Percentiles rank a stretch among this genome's conserved stretches.
phyloP scores from a whole-genome alignment of 2,888 invertebrate genomes.

The Agrilus cyanescens region DNA sequence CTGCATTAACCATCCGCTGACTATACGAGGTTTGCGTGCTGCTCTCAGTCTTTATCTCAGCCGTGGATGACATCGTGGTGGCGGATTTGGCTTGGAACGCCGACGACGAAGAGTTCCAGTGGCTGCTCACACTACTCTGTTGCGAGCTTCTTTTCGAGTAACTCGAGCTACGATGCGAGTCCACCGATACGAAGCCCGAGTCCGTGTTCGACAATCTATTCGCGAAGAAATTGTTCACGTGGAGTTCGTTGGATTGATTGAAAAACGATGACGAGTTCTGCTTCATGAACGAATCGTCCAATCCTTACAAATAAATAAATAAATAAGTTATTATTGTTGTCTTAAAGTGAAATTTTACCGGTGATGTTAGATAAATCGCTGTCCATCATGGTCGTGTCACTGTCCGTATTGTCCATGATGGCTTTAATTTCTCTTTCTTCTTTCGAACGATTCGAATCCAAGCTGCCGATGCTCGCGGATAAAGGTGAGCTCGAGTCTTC shows the following conservation, averaged over 20 bases:
- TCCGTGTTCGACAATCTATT: conserved; percentile 37
- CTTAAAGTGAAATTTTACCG: conserved; percentile 9
- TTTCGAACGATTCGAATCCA: conserved; percentile 82
- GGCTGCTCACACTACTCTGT: conserved; percentile 41
- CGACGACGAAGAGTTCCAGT: conserved; percentile 22
- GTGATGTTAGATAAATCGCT: conserved; percentile 31
- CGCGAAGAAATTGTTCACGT: conserved; percentile 22
- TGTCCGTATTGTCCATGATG: conserved; percentile 38
- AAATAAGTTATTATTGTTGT: not conserved
- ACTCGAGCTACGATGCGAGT: conserved; percentile 48
- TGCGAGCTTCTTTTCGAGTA: conserved; percentile 50
- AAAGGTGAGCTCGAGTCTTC: conserved; percentile 57
- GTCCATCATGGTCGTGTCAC: conserved; percentile 22
- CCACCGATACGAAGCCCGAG: conserved; percentile 51
- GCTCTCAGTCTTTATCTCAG: conserved; percentile 26
- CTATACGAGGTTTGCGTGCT: conserved; percentile 14
- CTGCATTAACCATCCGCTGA: conserved; percentile 5
- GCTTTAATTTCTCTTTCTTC: conserved; percentile 64
- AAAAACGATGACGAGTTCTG: conserved; percentile 24
- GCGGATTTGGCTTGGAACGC: conserved; percentile 6
- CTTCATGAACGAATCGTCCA: conserved; percentile 27
- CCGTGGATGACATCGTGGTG: conserved; percentile 11
- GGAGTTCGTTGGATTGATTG: conserved; percentile 24
- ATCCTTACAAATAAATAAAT: conserved; percentile 15
- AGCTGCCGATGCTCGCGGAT: conserved; percentile 63